Conservation (phyloP, 2,113 vertebrate genomes). For the Prinia subflava region DNA sequence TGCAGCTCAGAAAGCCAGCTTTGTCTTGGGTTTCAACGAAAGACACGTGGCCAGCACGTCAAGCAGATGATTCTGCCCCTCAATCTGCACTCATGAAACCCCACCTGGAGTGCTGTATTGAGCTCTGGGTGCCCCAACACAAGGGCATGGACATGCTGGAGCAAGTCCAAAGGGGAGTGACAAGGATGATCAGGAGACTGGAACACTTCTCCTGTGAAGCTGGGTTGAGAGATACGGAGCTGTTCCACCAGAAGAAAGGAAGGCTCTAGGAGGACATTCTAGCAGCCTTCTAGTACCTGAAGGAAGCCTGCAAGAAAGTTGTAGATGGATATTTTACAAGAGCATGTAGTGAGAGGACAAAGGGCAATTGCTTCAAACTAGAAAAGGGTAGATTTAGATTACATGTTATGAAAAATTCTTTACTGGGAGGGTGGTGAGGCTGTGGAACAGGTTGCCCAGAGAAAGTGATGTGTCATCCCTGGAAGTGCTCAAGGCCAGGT, state of each 20-base stretch:
- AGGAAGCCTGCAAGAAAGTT: neutral
- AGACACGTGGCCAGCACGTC: rapidly evolving
- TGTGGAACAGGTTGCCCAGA: neutral
- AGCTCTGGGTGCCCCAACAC: rapidly evolving
- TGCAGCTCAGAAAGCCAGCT: neutral
- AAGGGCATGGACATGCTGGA: neutral
- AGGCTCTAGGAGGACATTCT: neutral
- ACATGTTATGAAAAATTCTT: neutral
- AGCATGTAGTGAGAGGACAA: neutral
- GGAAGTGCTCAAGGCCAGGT: neutral
- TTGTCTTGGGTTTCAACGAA: neutral
- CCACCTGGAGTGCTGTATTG: neutral
- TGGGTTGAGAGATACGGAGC: neutral
- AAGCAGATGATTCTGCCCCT: neutral
- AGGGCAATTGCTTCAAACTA: neutral
- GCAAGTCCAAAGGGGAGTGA: neutral
- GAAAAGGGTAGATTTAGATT: neutral
- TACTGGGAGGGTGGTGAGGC: neutral
- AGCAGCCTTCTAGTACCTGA: neutral
- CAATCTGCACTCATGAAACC: neutral
- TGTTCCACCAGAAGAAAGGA: neutral
- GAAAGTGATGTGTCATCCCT: neutral
- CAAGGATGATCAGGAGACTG: neutral
- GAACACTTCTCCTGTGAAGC: neutral
- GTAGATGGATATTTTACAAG: neutral